These are phyloP conservation scores for Myotis pilosus DNA, from an alignment of 2,797 vertebrate species.

Conservation along the genomic window DNA sequence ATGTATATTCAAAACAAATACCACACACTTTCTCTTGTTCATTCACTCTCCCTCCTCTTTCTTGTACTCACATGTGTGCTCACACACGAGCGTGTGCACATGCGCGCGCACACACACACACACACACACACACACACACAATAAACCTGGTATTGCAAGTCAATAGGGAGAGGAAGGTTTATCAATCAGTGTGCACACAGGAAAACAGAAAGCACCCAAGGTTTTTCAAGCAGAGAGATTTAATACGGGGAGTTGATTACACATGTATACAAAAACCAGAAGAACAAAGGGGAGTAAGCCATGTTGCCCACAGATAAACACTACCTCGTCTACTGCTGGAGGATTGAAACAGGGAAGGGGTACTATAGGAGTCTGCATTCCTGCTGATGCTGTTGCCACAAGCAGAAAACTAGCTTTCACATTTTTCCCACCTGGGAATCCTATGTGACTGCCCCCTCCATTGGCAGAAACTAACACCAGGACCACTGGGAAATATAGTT, in stretches of 20 bases:
- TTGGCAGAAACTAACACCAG: neutral
- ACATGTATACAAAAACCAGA: neutral
- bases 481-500: slow-evolving; percentile 3
- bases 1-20: neutral
- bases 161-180: neutral
- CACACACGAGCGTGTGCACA: too few species aligned
- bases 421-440: neutral
- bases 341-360: neutral
- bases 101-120: too few species aligned
- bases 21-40: neutral
- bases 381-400: neutral
- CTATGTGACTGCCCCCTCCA: neutral
- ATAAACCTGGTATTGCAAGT: neutral
- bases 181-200: neutral
- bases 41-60: neutral
- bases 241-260: neutral
- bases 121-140: neutral
- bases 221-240: neutral
- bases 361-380: neutral
- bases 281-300: neutral
- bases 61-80: neutral
- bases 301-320: neutral
- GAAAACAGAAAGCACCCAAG: neutral
- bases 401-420: neutral
- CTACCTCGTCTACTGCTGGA: neutral